Evolutionary conservation across 1,140 invertebrate species (phyloP).

Genomic region (Asobara japonica): DNA sequence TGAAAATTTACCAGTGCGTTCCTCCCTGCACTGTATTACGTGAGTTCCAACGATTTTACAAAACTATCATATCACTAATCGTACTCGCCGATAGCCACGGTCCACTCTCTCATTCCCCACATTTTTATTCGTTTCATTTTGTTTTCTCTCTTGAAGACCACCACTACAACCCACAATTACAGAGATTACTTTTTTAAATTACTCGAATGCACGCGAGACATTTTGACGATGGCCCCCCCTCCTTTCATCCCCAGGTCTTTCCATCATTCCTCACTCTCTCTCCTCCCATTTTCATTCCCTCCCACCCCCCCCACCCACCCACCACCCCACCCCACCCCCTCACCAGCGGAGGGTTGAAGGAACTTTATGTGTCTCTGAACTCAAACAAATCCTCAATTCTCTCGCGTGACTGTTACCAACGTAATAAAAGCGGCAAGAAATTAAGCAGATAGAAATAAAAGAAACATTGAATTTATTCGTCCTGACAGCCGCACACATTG

Average conservation of each 20-base stretch:
- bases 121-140: conserved; percentile 21
- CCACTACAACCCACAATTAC: conserved; percentile 25
- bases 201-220: conserved; percentile 29
- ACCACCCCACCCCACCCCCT: too few species aligned
- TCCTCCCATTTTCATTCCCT: not conserved
- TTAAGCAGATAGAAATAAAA: not conserved
- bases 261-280: not conserved
- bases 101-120: not conserved
- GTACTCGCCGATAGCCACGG: not conserved
- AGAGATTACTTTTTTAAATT: conserved; percentile 35
- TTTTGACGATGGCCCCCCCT: conserved; percentile 21
- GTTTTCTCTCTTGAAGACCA: conserved; percentile 14
- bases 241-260: not conserved
- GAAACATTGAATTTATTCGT: not conserved
- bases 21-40: conserved; percentile 27
- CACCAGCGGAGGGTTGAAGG: not conserved
- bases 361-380: conserved; percentile 14
- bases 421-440: not conserved
- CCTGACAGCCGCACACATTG: not conserved
- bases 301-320: too few species aligned
- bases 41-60: conserved; percentile 32
- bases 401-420: not conserved
- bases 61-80: conserved; percentile 30
- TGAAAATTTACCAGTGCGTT: conserved; percentile 24
- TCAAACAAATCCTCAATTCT: conserved; percentile 6